Evolutionary conservation across 2,113 vertebrate genomes (phyloP).

Genomic region (Procavia capensis): DNA sequence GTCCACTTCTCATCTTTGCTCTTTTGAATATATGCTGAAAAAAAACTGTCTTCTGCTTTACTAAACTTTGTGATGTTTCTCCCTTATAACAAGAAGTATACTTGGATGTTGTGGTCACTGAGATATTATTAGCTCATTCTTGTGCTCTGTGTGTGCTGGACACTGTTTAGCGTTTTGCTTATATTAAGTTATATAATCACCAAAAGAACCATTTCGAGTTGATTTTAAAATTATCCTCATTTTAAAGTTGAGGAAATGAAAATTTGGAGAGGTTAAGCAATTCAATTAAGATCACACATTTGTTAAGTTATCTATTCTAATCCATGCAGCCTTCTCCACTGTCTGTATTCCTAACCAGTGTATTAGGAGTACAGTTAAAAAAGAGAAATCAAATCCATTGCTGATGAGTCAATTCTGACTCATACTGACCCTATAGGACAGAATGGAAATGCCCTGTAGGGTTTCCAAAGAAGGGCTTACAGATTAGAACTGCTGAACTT

Average conservation of each 20-base stretch:
- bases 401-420: no score
- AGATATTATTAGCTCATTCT: neutral
- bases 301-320: neutral
- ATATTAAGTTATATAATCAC: neutral
- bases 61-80: no score
- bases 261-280: conserved; percentile 10
- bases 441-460: no score
- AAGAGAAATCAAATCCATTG: no score
- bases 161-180: neutral
- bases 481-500: no score
- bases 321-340: no score
- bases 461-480: no score
- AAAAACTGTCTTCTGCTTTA: no score
- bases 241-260: conserved; percentile 17
- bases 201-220: neutral
- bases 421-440: no score
- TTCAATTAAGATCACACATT: neutral
- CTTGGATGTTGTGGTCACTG: neutral
- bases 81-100: no score
- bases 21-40: no score
- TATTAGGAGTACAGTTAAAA: neutral
- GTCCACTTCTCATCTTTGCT: no score
- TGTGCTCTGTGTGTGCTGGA: neutral
- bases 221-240: neutral
- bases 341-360: neutral